Evolutionary conservation across 2,888 invertebrate species (phyloP).

Genomic region (Pycnomerus fuliginosus): DNA sequence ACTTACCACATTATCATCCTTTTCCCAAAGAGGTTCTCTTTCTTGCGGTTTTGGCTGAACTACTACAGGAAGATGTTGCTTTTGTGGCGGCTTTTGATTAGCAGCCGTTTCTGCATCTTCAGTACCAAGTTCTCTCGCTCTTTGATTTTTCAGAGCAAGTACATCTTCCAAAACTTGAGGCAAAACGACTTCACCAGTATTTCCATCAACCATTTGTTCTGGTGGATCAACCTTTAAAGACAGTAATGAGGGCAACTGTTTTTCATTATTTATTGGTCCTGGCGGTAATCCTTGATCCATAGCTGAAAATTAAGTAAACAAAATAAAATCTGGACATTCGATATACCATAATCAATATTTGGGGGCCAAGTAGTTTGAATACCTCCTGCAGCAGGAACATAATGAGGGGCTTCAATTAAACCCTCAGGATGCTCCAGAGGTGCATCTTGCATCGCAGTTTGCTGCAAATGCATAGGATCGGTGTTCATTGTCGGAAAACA

Average conservation of each 20-base stretch:
- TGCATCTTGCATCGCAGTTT: no score
- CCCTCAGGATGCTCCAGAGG: no score
- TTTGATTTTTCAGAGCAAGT: slow-evolving; percentile 81
- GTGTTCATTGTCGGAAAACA: no score
- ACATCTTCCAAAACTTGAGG: slow-evolving; percentile 90
- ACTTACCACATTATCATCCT: slow-evolving; percentile 42
- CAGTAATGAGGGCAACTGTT: slow-evolving; percentile 60
- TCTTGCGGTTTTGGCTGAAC: slow-evolving; percentile 9
- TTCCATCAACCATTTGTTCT: slow-evolving; percentile 57
- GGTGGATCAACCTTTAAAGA: slow-evolving; percentile 68
- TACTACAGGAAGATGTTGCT: neutral
- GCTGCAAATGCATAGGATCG: no score
- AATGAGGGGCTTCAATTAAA: no score
- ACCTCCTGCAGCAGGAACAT: no score
- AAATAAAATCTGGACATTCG: no score
- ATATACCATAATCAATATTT: no score
- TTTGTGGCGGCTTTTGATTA: neutral
- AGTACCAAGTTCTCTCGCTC: slow-evolving; percentile 76
- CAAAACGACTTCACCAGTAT: slow-evolving; percentile 61
- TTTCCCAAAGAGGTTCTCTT: slow-evolving; percentile 42
- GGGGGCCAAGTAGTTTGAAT: no score
- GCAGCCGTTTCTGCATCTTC: slow-evolving; percentile 27
- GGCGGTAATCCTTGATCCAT: no score
- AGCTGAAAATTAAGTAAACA: no score
- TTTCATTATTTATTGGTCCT: no score